Evolutionary conservation across 2,113 vertebrate species (phyloP).

Genomic region (Halichoerus grypus): DNA sequence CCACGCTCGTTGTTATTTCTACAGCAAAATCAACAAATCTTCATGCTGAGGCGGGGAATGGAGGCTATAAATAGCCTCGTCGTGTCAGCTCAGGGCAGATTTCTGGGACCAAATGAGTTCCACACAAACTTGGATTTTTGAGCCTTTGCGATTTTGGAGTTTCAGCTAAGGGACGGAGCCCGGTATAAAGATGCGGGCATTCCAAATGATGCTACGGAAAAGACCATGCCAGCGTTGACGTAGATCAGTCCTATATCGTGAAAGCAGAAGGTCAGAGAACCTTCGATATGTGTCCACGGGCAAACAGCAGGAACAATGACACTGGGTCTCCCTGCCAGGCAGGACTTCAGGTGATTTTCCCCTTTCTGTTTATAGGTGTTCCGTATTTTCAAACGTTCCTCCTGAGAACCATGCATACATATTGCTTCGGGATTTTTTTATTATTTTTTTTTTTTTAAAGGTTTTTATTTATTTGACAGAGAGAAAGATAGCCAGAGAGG

Average conservation of each 20-base stretch:
- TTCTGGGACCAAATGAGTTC: background rate
- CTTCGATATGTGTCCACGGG: fast-evolving
- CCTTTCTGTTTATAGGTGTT: background rate
- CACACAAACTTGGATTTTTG: background rate
- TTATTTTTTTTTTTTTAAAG: background rate
- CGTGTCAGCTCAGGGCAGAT: background rate
- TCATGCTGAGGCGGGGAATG: fast-evolving
- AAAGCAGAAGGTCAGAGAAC: background rate
- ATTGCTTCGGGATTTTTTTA: background rate
- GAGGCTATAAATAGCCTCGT: background rate
- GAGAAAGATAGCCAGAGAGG: too few species aligned
- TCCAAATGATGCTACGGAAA: fast-evolving
- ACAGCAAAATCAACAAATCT: background rate
- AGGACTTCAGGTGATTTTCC: background rate
- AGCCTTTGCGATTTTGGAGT: background rate
- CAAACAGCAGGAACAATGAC: background rate
- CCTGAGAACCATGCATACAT: background rate
- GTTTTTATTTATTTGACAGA: too few species aligned
- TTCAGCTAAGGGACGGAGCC: background rate
- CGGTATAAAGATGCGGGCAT: background rate
- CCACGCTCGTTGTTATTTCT: fast-evolving
- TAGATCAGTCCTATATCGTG: fast-evolving
- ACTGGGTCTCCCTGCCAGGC: background rate
- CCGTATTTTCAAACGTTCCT: background rate
- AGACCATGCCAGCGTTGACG: fast-evolving